Percentiles rank a stretch among this genome's conserved stretches.
These are phyloP conservation scores for Gopherus flavomarginatus DNA, from an alignment of 2,113 vertebrate genomes.

Conservation along the genomic window DNA sequence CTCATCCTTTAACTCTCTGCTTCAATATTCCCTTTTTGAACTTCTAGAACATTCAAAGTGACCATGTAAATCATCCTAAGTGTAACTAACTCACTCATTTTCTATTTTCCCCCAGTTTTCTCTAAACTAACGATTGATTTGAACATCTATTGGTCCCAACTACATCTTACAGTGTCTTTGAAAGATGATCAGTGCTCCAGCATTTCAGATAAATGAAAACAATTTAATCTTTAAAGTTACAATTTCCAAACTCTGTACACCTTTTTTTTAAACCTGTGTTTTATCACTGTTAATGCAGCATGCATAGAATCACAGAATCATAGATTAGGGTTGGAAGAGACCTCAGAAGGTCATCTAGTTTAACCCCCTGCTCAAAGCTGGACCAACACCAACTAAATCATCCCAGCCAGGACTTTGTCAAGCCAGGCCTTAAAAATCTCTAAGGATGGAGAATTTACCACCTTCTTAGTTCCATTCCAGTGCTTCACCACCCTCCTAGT, in stretches of 20 bases:
- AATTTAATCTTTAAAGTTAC: constrained; percentile 71
- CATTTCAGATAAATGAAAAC: constrained; percentile 60
- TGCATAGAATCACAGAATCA: not conserved
- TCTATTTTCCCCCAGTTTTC: constrained; percentile 45
- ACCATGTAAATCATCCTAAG: constrained; percentile 45
- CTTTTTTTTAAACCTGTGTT: not conserved
- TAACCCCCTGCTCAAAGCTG: too few species aligned
- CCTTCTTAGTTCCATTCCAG: too few species aligned
- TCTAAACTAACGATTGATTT: constrained; percentile 53
- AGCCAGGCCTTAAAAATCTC: too few species aligned
- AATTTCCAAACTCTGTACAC: constrained; percentile 38
- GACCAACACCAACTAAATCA: too few species aligned
- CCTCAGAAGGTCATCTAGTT: too few species aligned
- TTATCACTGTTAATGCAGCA: not conserved
- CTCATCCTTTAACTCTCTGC: constrained; percentile 29
- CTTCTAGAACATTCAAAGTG: constrained; percentile 33
- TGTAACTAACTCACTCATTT: constrained; percentile 56
- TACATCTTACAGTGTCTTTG: constrained; percentile 62
- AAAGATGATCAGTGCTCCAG: constrained; percentile 57
- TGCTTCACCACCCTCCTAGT: too few species aligned
- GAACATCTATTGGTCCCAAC: constrained; percentile 14
- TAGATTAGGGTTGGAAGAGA: too few species aligned
- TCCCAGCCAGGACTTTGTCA: too few species aligned
- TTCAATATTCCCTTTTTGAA: constrained; percentile 21
- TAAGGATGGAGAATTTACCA: too few species aligned